These are phyloP conservation scores for Eumerus sabulonum DNA, from an alignment of 2,888 invertebrate genomes.

Conservation along the genomic window DNA sequence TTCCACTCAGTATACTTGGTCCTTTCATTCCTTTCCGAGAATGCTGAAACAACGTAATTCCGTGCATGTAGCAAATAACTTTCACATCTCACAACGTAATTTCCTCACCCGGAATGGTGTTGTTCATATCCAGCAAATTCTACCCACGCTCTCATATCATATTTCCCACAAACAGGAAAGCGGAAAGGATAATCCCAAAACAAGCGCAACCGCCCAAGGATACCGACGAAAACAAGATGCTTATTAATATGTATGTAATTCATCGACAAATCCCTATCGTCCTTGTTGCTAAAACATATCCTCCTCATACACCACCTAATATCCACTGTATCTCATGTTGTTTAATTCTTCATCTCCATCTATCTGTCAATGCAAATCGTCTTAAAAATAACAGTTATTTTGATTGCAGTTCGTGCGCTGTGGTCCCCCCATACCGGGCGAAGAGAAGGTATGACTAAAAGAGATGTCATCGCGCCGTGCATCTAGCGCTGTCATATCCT, in stretches of 20 bases:
- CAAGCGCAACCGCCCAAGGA: too few species aligned
- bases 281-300: slow-evolving; percentile 7
- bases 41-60: too few species aligned
- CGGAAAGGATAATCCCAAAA: too few species aligned
- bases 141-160: too few species aligned
- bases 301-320: background rate
- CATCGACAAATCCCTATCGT: background rate
- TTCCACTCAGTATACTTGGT: too few species aligned
- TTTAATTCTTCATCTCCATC: background rate
- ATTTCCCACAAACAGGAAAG: too few species aligned
- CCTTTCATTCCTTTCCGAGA: too few species aligned
- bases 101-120: too few species aligned
- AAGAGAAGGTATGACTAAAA: slow-evolving; percentile 91
- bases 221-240: slow-evolving; percentile 9
- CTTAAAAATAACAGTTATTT: slow-evolving; percentile 78
- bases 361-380: slow-evolving; percentile 59
- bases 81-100: too few species aligned
- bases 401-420: slow-evolving; percentile 88
- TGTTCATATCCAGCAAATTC: too few species aligned
- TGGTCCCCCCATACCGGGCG: slow-evolving; percentile 84
- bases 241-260: slow-evolving; percentile 40
- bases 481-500: slow-evolving; percentile 73
- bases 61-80: too few species aligned
- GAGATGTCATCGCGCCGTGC: slow-evolving; percentile 78
- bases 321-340: background rate